Evolutionary conservation across 2,797 vertebrate genomes (phyloP).

Genomic region (Falco berigora): DNA sequence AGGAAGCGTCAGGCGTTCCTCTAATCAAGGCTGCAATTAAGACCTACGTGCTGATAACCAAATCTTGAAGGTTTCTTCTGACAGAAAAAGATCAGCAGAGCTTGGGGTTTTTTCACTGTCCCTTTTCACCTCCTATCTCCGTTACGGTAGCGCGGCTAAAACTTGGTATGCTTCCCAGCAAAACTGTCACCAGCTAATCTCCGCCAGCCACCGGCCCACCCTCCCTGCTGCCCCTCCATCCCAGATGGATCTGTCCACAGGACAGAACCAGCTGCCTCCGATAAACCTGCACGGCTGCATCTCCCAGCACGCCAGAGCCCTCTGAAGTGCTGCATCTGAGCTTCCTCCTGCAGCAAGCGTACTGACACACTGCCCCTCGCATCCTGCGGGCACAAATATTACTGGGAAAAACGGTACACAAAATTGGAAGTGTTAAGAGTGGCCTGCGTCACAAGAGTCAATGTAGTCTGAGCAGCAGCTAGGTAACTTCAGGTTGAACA

Average conservation of each 20-base stretch:
- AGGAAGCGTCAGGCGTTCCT: background rate
- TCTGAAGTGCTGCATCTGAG: background rate
- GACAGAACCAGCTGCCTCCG: conserved; percentile 50
- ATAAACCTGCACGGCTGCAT: conserved; percentile 25
- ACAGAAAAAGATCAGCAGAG: background rate
- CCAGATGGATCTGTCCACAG: background rate
- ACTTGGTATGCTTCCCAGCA: background rate
- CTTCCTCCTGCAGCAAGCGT: background rate
- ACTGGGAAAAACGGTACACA: background rate
- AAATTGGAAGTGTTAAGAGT: background rate
- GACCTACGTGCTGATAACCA: background rate
- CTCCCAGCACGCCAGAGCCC: conserved; percentile 6
- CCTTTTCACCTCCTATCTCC: background rate
- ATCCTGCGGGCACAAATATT: background rate
- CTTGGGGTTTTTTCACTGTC: background rate
- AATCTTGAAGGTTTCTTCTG: background rate
- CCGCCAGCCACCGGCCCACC: background rate
- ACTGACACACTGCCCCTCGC: background rate
- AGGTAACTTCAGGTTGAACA: background rate
- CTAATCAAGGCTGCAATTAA: background rate
- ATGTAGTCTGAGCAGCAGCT: background rate
- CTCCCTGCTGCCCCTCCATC: background rate
- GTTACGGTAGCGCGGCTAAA: background rate
- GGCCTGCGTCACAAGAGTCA: background rate
- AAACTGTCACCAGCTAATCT: conserved; percentile 40